These are phyloP conservation scores for Drosophila hamatofila DNA, from an alignment of 2,888 invertebrate genomes.

Conservation along the genomic window DNA sequence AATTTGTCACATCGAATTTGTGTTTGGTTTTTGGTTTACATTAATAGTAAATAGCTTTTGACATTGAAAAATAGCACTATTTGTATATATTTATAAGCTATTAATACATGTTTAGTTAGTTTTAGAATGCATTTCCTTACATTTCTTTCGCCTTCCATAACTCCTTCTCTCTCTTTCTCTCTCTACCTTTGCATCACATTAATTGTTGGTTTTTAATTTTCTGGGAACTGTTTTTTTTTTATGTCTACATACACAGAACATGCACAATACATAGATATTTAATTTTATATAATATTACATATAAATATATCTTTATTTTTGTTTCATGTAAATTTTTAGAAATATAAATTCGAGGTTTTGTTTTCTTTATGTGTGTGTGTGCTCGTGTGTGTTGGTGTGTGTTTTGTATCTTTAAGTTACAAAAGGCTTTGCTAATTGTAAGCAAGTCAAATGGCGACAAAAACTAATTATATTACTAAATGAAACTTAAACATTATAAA, in stretches of 20 bases:
- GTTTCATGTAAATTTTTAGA: slow-evolving; percentile 71
- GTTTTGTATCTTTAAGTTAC: slow-evolving; percentile 27
- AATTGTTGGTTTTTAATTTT: slow-evolving; percentile 53
- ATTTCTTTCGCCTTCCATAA: slow-evolving; percentile 28
- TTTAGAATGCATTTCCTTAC: slow-evolving; percentile 68
- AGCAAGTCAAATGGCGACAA: slow-evolving; percentile 52
- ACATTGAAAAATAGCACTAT: slow-evolving; percentile 66
- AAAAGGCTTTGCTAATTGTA: slow-evolving; percentile 37
- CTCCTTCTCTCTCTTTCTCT: slow-evolving; percentile 20
- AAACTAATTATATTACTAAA: slow-evolving; percentile 25
- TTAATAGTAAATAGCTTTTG: slow-evolving; percentile 64
- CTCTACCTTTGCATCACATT: slow-evolving; percentile 53
- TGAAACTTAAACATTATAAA: slow-evolving; percentile 69
- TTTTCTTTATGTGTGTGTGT: slow-evolving; percentile 27
- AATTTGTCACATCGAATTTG: slow-evolving; percentile 78
- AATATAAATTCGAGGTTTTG: slow-evolving; percentile 78
- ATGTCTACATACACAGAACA: slow-evolving; percentile 56
- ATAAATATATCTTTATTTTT: slow-evolving; percentile 43
- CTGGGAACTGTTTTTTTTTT: slow-evolving; percentile 38
- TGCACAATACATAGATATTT: slow-evolving; percentile 33
- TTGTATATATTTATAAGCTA: slow-evolving; percentile 56
- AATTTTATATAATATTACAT: slow-evolving; percentile 46
- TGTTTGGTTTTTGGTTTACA: slow-evolving; percentile 50
- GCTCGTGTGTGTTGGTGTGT: slow-evolving; percentile 15
- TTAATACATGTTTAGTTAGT: slow-evolving; percentile 69